A percentile compares a stretch with the other conserved stretches of the same genome.
Conservation (phyloP, 2,113 vertebrate species). For the Gallinago media region DNA sequence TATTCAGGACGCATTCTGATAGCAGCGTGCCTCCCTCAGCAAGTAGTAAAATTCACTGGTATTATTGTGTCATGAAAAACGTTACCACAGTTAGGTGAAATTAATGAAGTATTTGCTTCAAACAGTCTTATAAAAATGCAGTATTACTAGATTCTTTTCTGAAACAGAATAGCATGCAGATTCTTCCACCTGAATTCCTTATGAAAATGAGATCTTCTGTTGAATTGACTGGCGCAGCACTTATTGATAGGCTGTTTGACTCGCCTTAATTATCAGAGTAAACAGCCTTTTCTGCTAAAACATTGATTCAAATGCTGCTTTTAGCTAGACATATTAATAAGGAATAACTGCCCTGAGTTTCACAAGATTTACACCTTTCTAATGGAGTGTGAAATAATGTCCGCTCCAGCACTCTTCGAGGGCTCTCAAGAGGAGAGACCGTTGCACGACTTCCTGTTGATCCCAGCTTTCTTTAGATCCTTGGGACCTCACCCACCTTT, state of each 20-base stretch:
- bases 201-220: not conserved
- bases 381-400: not conserved
- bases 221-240: not conserved
- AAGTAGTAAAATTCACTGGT: not conserved
- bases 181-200: not conserved
- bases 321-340: not conserved
- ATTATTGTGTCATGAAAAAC: not conserved
- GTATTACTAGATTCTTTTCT: not conserved
- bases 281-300: slow-evolving; percentile 1
- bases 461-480: not conserved
- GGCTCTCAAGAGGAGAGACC: not conserved
- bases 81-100: not conserved
- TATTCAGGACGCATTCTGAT: not conserved
- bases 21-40: not conserved
- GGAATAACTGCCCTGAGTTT: not conserved
- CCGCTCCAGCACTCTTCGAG: not conserved
- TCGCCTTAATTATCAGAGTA: not conserved
- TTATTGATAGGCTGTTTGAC: not conserved
- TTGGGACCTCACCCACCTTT: not conserved
- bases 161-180: not conserved
- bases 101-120: not conserved
- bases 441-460: not conserved
- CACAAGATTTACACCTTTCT: not conserved
- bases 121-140: not conserved
- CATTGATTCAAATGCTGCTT: not conserved